Percentiles rank a stretch among this genome's conserved stretches.
These are phyloP conservation scores for Catharus fuscescens DNA, from an alignment of 2,113 vertebrate species.

Conservation along the genomic window DNA sequence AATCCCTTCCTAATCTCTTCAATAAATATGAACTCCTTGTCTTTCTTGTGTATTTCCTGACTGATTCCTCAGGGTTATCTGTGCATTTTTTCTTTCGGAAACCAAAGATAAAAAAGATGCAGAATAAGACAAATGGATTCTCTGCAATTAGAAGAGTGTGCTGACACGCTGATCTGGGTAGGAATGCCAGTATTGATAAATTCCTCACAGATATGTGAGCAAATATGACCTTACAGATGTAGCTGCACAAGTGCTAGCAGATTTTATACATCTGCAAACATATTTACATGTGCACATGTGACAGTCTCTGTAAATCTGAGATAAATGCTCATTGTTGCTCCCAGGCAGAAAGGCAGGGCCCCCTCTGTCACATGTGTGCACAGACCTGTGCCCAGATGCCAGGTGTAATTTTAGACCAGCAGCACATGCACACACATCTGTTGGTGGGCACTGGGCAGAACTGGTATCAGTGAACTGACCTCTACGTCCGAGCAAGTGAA, in stretches of 20 bases:
- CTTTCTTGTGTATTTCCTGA: neutral
- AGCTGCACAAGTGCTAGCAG: neutral
- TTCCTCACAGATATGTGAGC: neutral
- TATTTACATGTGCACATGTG: neutral
- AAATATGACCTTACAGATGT: neutral
- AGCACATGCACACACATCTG: neutral
- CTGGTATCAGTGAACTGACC: neutral
- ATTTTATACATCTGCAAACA: neutral
- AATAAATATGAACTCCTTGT: neutral
- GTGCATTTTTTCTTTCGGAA: neutral
- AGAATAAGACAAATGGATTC: neutral
- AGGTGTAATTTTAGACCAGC: neutral
- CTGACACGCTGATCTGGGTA: fast-evolving
- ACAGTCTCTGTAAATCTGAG: neutral
- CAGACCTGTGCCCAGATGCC: neutral
- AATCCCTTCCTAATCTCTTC: neutral
- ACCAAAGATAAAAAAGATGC: neutral
- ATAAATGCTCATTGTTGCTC: neutral
- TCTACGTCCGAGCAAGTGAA: neutral
- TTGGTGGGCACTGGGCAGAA: neutral
- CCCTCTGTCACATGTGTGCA: neutral
- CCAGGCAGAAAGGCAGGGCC: neutral
- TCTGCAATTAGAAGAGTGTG: neutral
- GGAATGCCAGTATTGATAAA: neutral
- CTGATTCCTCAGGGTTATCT: neutral